Evolutionary conservation across 2,113 vertebrate genomes (phyloP), one percentile per base, ranked within the genome.

Genomic region (Sinocyclocheilus anshuiensis): DNA sequence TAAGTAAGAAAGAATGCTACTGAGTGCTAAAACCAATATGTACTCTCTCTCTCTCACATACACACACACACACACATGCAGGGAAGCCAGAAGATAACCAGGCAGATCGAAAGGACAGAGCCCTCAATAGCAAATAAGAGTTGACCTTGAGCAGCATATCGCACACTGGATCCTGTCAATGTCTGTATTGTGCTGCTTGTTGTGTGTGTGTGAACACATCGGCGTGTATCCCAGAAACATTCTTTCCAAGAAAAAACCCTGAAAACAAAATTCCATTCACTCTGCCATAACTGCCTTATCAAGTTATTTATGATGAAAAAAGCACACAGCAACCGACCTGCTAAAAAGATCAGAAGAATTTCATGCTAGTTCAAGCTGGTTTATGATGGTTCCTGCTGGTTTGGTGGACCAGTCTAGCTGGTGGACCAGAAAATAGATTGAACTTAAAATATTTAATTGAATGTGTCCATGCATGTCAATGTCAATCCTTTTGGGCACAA

Each of bases 181-280:
- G 36, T 45, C 16, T 22, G 12, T 26, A 55, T 71, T 71, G 65
- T 18, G 15, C 18, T 69, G 15, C 65, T n/a, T 81, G 3, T n/a
- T 48, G 72, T 11, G 45, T 45, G 45, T 36, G 33, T 10, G 69
- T 4, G 59, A 48, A 48, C 57, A 71, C 26, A 36, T 71, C 16
- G 20, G 6, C 24, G 39, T 48, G 10, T 13, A 1, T 59, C 22
- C 69, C 33, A 48, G 77, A 33, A 72, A 86, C 65, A 86, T 80
- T 79, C 67, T 45, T 48, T 84, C 75, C 57, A 72, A 77, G 39
- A 24, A 42, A 16, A 16, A 67, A 39, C 76, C 29, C 18, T 69
- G 29, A 15, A 65, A 45, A 53, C 76, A 72, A 53, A 80, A 77
- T 50, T 50, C 74, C 74, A 74, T 74, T 74, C 10, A 5, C 71